A percentile compares a stretch with the other conserved stretches of the same genome.
These are phyloP conservation scores for Crepidodera aurea DNA, from an alignment of 2,888 invertebrate genomes.

Conservation along the genomic window DNA sequence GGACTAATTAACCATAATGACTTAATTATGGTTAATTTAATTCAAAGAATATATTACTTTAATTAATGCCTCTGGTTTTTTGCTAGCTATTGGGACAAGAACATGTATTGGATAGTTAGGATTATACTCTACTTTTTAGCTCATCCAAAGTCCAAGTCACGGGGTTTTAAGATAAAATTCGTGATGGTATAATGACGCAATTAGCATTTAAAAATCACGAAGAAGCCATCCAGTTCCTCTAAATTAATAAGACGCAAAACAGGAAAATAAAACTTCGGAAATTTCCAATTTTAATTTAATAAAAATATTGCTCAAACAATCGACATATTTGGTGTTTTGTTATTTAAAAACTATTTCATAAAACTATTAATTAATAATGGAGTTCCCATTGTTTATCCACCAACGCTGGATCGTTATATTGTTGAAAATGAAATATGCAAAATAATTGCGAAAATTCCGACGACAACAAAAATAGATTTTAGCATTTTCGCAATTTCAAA, in stretches of 20 bases:
- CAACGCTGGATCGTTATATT: neutral
- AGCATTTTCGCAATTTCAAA: conserved; percentile 4
- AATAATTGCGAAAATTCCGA: conserved; percentile 13
- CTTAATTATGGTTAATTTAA: conserved; percentile 33
- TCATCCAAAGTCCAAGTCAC: too few species aligned
- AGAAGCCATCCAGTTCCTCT: too few species aligned
- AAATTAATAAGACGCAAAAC: too few species aligned
- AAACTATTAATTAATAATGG: neutral
- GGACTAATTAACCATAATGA: conserved; percentile 29
- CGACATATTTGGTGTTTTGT: neutral
- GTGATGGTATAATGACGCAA: too few species aligned
- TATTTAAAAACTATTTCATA: neutral
- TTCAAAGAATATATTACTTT: conserved; percentile 29
- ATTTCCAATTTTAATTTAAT: too few species aligned
- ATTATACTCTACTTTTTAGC: too few species aligned
- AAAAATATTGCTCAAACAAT: too few species aligned
- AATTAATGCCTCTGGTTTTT: conserved; percentile 24
- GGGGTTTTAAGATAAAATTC: too few species aligned
- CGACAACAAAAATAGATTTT: neutral
- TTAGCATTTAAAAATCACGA: too few species aligned
- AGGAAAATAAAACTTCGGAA: too few species aligned
- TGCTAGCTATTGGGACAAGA: neutral
- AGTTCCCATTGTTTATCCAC: neutral
- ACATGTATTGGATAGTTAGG: too few species aligned
- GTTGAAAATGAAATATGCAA: conserved; percentile 11